Evolutionary conservation across 2,797 vertebrate genomes (phyloP).

Genomic region (Schizopygopsis pylzovi): DNA sequence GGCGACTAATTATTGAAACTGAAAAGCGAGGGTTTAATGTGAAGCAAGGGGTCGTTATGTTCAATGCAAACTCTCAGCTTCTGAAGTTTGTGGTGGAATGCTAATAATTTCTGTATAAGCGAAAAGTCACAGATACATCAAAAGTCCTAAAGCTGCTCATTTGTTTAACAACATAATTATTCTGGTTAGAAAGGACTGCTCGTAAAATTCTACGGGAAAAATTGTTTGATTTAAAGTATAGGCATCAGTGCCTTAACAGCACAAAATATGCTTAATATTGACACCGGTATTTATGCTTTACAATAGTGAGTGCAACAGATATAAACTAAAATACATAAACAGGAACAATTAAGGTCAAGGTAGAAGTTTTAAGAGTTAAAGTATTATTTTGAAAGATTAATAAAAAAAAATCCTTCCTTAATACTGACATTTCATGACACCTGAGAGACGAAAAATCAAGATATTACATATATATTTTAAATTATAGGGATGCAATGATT

Average conservation of each 20-base stretch:
- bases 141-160: background rate
- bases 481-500: background rate
- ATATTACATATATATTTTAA: background rate
- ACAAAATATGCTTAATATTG: background rate
- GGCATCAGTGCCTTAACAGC: background rate
- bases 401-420: background rate
- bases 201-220: background rate
- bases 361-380: background rate
- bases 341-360: background rate
- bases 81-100: slow-evolving; percentile 13
- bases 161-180: slow-evolving; percentile 5
- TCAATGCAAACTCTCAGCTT: background rate
- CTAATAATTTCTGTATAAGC: slow-evolving; percentile 2
- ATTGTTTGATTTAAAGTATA: background rate
- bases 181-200: background rate
- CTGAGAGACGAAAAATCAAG: background rate
- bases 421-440: background rate
- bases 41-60: slow-evolving; percentile 9
- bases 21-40: slow-evolving; percentile 39
- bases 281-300: background rate
- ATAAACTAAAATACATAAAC: background rate
- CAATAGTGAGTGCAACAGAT: background rate
- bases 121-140: background rate
- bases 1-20: slow-evolving; percentile 24
- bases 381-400: background rate